These are phyloP conservation scores for Epicampocera succincta DNA, from an alignment of 2,888 invertebrate genomes.

Conservation along the genomic window DNA sequence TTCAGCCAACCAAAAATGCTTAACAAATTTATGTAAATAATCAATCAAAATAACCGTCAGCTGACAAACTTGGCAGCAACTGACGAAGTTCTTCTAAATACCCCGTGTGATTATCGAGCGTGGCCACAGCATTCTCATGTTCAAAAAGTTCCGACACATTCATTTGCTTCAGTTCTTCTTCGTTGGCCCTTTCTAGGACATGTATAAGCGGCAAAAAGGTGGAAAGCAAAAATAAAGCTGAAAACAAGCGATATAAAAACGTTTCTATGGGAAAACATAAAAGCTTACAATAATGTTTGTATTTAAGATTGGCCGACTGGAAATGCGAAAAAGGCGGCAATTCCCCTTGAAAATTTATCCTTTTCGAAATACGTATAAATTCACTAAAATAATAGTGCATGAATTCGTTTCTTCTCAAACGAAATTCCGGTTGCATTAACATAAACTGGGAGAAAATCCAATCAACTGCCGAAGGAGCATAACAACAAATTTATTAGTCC, in stretches of 20 bases:
- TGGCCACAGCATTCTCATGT: conserved; percentile 4
- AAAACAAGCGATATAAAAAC: not conserved
- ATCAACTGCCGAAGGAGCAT: conserved; percentile 73
- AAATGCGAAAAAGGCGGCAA: conserved; percentile 72
- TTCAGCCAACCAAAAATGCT: too few species aligned
- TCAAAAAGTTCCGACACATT: conserved; percentile 29
- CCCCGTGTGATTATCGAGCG: not conserved
- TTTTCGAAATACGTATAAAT: conserved; percentile 71
- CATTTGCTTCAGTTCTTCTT: conserved; percentile 48
- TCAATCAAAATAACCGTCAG: conserved; percentile 64
- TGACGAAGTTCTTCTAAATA: conserved; percentile 47
- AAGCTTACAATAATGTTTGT: conserved; percentile 60
- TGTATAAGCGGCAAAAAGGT: conserved; percentile 49
- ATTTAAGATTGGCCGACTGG: conserved; percentile 55
- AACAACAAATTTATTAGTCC: conserved; percentile 74
- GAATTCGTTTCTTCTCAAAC: conserved; percentile 71
- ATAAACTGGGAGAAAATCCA: conserved; percentile 73
- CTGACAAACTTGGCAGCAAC: conserved; percentile 49
- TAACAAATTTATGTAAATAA: not conserved
- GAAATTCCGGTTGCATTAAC: conserved; percentile 71
- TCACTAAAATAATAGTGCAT: conserved; percentile 73
- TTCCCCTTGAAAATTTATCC: conserved; percentile 71
- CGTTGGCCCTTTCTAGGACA: not conserved
- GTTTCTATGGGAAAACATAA: too few species aligned
- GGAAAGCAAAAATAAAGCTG: conserved; percentile 55